Conservation (phyloP, 2,888 invertebrate species). For the Archips xylosteana region DNA sequence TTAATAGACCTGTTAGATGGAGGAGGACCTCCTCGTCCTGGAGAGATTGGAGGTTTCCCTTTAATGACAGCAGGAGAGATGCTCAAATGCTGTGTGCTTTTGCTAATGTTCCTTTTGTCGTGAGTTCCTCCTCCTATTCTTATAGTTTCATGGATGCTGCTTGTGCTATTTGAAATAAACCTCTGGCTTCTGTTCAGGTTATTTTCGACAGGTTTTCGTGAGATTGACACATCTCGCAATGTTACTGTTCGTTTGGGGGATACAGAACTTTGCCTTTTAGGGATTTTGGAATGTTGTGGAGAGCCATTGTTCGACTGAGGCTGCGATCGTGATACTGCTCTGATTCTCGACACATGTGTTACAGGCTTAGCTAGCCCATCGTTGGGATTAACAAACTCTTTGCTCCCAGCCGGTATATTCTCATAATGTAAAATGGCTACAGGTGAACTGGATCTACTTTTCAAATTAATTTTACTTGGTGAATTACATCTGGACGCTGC, state of each 20-base stretch:
- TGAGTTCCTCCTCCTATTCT: constrained; percentile 73
- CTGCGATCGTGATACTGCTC: constrained; percentile 73
- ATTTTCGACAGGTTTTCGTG: constrained; percentile 61
- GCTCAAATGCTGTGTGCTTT: constrained; percentile 74
- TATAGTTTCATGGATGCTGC: constrained; percentile 79
- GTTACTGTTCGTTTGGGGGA: constrained; percentile 67
- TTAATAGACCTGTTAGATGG: constrained; percentile 78
- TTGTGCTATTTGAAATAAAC: constrained; percentile 80
- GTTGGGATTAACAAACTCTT: constrained; percentile 63
- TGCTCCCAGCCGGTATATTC: constrained; percentile 60
- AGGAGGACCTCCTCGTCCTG: constrained; percentile 78
- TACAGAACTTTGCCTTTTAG: constrained; percentile 77
- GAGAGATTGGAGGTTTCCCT: constrained; percentile 81
- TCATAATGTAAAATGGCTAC: constrained; percentile 69
- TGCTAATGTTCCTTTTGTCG: constrained; percentile 71
- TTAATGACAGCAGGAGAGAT: constrained; percentile 72
- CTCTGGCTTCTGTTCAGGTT: constrained; percentile 69
- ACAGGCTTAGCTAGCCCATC: constrained; percentile 65
- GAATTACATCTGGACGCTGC: constrained; percentile 74
- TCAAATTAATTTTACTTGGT: constrained; percentile 69
- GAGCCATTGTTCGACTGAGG: constrained; percentile 81
- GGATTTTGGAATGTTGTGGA: constrained; percentile 80
- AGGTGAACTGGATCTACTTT: constrained; percentile 79
- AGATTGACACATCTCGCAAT: constrained; percentile 54
- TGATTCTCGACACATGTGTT: constrained; percentile 68